Percentiles rank a stretch among this genome's conserved stretches.
Conservation (phyloP, 2,888 invertebrate species). For the Sminthurinus aureus region DNA sequence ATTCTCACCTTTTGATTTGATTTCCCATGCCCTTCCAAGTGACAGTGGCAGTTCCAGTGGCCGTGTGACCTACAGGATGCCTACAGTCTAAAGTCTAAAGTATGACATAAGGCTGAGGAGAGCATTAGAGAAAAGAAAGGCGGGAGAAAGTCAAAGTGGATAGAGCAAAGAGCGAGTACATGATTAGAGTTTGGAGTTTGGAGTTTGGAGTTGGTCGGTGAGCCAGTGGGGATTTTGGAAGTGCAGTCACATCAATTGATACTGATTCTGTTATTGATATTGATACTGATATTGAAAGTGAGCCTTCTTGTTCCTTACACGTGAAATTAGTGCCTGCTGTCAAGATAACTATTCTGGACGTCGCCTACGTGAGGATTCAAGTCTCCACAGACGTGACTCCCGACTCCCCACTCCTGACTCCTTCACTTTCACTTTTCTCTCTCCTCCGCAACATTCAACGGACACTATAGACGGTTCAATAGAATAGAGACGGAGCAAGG, state of each 20-base stretch:
- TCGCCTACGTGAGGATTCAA: slow-evolving; percentile 25
- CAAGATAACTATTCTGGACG: background rate
- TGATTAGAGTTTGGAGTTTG: background rate
- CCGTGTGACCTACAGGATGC: too few species aligned
- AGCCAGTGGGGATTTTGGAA: background rate
- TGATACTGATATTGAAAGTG: background rate
- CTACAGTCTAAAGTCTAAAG: too few species aligned
- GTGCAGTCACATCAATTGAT: slow-evolving; percentile 27
- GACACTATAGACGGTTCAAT: background rate
- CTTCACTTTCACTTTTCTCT: background rate
- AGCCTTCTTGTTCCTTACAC: slow-evolving; percentile 4
- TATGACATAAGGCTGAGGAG: background rate
- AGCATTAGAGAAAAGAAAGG: background rate
- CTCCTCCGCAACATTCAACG: background rate
- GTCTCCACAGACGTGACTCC: slow-evolving; percentile 12
- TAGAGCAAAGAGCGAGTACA: background rate
- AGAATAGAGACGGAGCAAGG: background rate
- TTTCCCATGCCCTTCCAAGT: too few species aligned
- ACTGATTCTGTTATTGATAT: too few species aligned
- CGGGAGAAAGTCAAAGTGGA: background rate
- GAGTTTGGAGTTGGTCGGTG: background rate
- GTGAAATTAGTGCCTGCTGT: slow-evolving; percentile 27
- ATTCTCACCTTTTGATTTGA: too few species aligned
- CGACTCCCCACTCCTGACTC: background rate
- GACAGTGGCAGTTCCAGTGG: too few species aligned